Conservation (phyloP, 2,888 invertebrate species). For the Lutraria lutraria region DNA sequence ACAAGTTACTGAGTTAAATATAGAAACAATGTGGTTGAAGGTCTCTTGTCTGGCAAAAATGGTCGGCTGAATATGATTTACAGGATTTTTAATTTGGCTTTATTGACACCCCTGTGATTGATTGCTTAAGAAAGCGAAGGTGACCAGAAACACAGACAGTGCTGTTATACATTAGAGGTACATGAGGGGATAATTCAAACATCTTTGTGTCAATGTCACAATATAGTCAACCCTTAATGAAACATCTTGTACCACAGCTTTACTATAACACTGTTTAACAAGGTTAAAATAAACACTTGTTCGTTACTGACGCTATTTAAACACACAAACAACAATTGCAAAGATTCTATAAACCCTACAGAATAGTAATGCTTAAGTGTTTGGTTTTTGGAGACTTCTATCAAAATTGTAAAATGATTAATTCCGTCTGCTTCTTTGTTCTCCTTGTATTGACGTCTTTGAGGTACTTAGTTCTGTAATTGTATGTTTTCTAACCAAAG, state of each 20-base stretch:
- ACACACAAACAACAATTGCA: background rate
- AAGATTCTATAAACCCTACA: background rate
- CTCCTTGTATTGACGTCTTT: background rate
- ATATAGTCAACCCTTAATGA: background rate
- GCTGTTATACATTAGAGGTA: background rate
- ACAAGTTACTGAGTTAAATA: no score
- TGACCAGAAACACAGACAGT: background rate
- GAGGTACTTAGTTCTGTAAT: background rate
- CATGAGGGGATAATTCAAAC: background rate
- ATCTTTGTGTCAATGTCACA: slow-evolving; percentile 11
- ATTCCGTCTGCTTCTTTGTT: background rate
- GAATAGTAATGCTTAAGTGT: slow-evolving; percentile 9
- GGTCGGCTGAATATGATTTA: no score
- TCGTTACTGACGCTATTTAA: background rate
- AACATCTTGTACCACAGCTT: background rate
- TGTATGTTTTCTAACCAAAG: background rate
- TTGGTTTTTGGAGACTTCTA: slow-evolving; percentile 9
- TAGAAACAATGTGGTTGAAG: no score
- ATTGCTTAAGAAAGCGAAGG: background rate
- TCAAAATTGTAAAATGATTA: slow-evolving; percentile 15
- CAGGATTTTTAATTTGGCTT: no score
- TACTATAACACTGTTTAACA: background rate
- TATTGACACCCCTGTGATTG: background rate
- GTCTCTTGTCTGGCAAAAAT: no score
- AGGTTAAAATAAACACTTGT: slow-evolving; percentile 17